Conservation (phyloP, 1,140 invertebrate species). For the Penaeus japonicus region DNA sequence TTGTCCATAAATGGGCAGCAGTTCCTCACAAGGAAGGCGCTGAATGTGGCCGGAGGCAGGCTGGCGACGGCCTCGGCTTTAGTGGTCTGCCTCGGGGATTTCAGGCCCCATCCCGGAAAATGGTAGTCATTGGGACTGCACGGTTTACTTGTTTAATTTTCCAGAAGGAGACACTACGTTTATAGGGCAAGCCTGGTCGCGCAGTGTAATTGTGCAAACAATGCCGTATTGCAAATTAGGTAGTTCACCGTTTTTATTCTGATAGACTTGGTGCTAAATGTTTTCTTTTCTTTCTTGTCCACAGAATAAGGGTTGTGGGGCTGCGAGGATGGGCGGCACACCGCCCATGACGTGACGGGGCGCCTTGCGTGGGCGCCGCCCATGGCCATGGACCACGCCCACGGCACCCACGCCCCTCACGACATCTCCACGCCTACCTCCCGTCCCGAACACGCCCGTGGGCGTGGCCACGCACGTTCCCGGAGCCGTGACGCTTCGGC, state of each 20-base stretch:
- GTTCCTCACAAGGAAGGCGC: too few relatives aligned
- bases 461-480: conserved; percentile 41
- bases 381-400: conserved; percentile 52
- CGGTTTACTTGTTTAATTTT: too few relatives aligned
- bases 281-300: neutral
- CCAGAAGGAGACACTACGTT: too few relatives aligned
- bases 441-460: conserved; percentile 48
- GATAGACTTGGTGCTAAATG: neutral
- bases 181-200: too few relatives aligned
- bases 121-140: too few relatives aligned
- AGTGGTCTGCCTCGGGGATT: too few relatives aligned
- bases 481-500: conserved; percentile 47
- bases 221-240: neutral
- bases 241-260: too few relatives aligned
- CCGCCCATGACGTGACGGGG: conserved; percentile 55
- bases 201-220: neutral
- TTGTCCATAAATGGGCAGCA: too few relatives aligned
- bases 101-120: too few relatives aligned
- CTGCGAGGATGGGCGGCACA: conserved; percentile 41
- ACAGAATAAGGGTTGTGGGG: conserved; percentile 22
- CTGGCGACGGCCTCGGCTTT: too few relatives aligned
- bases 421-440: conserved; percentile 43
- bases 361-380: conserved; percentile 51
- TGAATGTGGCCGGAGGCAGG: too few relatives aligned
- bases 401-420: conserved; percentile 53